Base-by-base conservation (phyloP, 37 sponge, comb jelly and placozoan species). In the Tethya wilhelma region DNA sequence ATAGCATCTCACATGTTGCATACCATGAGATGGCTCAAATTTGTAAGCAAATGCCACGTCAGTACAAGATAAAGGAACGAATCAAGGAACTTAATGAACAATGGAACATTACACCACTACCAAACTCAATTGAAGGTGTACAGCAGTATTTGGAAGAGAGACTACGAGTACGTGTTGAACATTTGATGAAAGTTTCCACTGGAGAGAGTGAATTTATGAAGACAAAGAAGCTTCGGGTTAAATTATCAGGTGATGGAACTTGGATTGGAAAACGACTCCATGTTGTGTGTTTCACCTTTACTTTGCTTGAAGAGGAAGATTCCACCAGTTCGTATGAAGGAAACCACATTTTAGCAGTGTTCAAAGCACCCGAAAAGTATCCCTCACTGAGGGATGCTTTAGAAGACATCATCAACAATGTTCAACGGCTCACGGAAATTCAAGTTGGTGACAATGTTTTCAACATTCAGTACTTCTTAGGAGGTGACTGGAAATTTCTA, bases 241-340 rank as follows among this genome's bases (percentile, higher is more conserved):
- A 84, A 62, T 38, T 84, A 2, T 44, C 85, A 25, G 77, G 77
- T 45, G 85, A 84, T 75, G 85, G 85, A 2, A 84, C 85, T 37
- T 4, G 42, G 2, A 68, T 84, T 23, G 76, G 67, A 22, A 60
- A 43, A 38, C 31, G 77, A 46, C 37, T 84, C 4, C 28, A 22
- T n/a, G 46, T 72, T 42, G 43, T 84, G 1, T 49, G 33, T n/a
- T 74, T 84, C 37, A 43, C 70, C 23, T 84, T 76, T 44, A 84
- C 77, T 26, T 11, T 76, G 11, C 43, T 84, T 33, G 77, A 84
- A 31, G 85, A 84, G 38, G 62, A 71, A 7, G 3, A 37, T 2
- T 6, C 5, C 2, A 36, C 76, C 2, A 4, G 42, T 36, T 76
- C 77, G 3, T 30, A 7, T 46, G 44, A 38, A 20, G 84, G 84